A percentile compares a stretch with the other conserved stretches of the same genome.
phyloP scores from a whole-genome alignment of 2,113 vertebrate genomes.

The Andinoacara biseriatus region DNA sequence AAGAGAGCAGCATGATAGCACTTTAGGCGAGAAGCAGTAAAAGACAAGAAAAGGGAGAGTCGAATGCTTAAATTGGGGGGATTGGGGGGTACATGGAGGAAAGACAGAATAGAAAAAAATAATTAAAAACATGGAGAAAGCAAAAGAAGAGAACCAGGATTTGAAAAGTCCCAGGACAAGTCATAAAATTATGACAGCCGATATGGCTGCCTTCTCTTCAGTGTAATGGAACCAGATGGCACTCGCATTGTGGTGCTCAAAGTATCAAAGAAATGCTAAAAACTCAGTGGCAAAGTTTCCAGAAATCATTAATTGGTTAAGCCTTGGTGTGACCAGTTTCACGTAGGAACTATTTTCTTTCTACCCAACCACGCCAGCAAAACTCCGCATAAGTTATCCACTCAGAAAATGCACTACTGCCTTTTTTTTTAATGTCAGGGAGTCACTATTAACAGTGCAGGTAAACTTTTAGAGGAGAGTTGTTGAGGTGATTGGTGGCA shows the following conservation, averaged over 20 bases:
- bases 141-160: background rate
- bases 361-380: background rate
- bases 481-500: background rate
- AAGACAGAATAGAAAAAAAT: background rate
- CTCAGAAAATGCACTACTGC: background rate
- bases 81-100: background rate
- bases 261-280: background rate
- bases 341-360: background rate
- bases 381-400: accelerated
- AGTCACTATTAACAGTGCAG: background rate
- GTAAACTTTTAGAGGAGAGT: background rate
- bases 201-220: background rate
- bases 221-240: background rate
- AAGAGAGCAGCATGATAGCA: background rate
- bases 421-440: background rate
- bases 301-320: background rate
- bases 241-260: background rate
- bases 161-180: no score
- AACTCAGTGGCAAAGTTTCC: background rate
- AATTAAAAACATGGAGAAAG: background rate
- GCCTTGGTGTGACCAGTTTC: background rate
- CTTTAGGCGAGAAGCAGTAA: background rate
- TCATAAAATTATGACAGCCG: no score
- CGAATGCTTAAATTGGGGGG: background rate
- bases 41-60: background rate